Evolutionary conservation across 92 coral and sea anemone genomes (phyloP).

Genomic region (Zoanthus solanderi): DNA sequence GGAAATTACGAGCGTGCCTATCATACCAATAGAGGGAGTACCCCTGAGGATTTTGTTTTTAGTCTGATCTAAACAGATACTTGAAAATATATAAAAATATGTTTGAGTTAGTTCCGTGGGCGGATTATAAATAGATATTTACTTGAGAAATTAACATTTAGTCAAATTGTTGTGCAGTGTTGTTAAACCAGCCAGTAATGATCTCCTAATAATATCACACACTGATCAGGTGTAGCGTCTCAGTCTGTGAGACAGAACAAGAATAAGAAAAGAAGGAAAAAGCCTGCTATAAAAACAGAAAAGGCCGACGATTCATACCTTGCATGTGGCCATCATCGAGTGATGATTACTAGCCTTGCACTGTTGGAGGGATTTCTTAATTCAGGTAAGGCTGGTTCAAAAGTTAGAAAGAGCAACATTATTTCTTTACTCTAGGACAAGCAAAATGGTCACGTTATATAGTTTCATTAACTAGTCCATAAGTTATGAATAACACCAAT

Average conservation of each 20-base stretch:
- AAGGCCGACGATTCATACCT: slow-evolving; percentile 79
- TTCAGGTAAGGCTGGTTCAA: slow-evolving; percentile 51
- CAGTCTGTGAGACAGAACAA: slow-evolving; percentile 40
- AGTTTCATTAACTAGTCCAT: too few relatives aligned
- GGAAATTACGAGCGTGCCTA: too few relatives aligned
- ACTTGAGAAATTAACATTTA: too few relatives aligned
- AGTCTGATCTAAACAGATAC: too few relatives aligned
- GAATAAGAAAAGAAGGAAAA: slow-evolving; percentile 70
- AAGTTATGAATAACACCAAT: too few relatives aligned
- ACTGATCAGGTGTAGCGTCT: not conserved
- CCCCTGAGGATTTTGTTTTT: too few relatives aligned
- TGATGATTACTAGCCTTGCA: slow-evolving; percentile 80
- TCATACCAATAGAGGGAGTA: too few relatives aligned
- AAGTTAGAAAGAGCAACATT: not conserved
- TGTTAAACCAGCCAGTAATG: too few relatives aligned
- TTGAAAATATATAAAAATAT: too few relatives aligned
- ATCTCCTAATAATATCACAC: not conserved
- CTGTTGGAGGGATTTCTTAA: slow-evolving; percentile 69
- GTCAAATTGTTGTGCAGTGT: too few relatives aligned
- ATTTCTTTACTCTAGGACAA: not conserved
- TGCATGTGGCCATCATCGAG: slow-evolving; percentile 80
- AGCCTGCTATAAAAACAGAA: slow-evolving; percentile 1
- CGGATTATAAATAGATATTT: too few relatives aligned
- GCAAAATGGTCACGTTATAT: not conserved
- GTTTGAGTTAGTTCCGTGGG: too few relatives aligned